These are phyloP conservation scores for Mormoops blainvillei DNA, from an alignment of 2,113 vertebrate species.

Conservation along the genomic window DNA sequence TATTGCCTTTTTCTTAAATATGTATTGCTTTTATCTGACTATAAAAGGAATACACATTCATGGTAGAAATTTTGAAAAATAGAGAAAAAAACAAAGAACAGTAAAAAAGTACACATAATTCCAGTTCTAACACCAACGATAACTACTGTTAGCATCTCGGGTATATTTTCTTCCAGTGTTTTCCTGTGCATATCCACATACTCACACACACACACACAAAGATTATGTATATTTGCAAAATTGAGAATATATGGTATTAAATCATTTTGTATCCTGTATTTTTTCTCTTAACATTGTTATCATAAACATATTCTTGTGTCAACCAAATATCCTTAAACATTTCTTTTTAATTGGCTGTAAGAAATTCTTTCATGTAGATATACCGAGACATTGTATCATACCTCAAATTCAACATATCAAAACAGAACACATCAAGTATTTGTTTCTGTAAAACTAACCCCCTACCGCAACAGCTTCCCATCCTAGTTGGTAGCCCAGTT, in stretches of 20 bases:
- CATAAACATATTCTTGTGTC: not conserved
- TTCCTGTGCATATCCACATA: not conserved
- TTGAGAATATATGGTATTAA: not conserved
- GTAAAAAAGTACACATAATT: slow-evolving; percentile 28
- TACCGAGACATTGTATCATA: not conserved
- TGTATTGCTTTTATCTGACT: not conserved
- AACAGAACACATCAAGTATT: slow-evolving; percentile 24
- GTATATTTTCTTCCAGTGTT: not conserved
- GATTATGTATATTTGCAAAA: not conserved
- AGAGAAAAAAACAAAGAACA: not conserved
- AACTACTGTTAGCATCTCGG: not conserved
- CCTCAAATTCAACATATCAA: not conserved
- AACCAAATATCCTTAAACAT: slow-evolving; percentile 25
- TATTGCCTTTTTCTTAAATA: not conserved
- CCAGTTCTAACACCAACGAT: not conserved
- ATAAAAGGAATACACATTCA: not conserved
- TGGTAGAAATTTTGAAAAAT: slow-evolving; percentile 38
- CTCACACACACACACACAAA: not conserved
- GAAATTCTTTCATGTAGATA: not conserved
- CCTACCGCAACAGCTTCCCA: not conserved
- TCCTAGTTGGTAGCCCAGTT: not conserved
- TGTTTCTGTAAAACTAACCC: not conserved
- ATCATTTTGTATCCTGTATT: not conserved
- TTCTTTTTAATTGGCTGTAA: slow-evolving; percentile 11
- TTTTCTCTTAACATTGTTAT: not conserved